phyloP scores from a whole-genome alignment of 2,888 invertebrate genomes.

The Drosophila barbarae region DNA sequence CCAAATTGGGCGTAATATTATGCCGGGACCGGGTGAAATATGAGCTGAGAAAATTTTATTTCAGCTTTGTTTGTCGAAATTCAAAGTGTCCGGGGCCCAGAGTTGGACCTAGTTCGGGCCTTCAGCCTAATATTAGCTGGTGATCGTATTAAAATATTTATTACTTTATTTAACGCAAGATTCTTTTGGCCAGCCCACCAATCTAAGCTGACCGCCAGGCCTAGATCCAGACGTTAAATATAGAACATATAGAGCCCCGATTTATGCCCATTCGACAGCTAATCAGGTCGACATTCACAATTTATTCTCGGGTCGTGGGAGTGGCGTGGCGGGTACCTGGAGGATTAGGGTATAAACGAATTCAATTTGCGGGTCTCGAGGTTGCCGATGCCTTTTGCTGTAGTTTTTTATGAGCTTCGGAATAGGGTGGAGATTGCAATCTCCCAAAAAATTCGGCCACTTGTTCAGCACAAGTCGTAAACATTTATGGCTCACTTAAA shows the following conservation, averaged over 20 bases:
- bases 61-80: constrained; percentile 58
- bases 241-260: constrained; percentile 17
- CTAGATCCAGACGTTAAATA: constrained; percentile 15
- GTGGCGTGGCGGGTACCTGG: constrained; percentile 4
- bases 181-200: constrained; percentile 24
- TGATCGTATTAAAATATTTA: constrained; percentile 23
- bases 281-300: constrained; percentile 26
- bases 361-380: constrained; percentile 29
- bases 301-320: constrained; percentile 9
- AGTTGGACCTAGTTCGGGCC: not conserved
- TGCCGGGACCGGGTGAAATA: constrained; percentile 69
- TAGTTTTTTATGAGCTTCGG: constrained; percentile 2
- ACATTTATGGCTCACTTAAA: constrained; percentile 23
- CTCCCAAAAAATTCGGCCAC: constrained; percentile 4
- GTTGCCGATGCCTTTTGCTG: constrained; percentile 1
- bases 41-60: constrained; percentile 74
- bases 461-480: constrained; percentile 23
- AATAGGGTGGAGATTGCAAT: constrained; percentile 8
- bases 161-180: constrained; percentile 27
- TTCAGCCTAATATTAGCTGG: constrained; percentile 14
- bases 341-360: constrained; percentile 16
- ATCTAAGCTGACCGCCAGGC: constrained; percentile 7
- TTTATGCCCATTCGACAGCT: constrained; percentile 20
- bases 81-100: constrained; percentile 32
- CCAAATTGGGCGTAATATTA: constrained; percentile 72